Base-by-base conservation (phyloP, 2,888 invertebrate species). In the Patella caerulea region DNA sequence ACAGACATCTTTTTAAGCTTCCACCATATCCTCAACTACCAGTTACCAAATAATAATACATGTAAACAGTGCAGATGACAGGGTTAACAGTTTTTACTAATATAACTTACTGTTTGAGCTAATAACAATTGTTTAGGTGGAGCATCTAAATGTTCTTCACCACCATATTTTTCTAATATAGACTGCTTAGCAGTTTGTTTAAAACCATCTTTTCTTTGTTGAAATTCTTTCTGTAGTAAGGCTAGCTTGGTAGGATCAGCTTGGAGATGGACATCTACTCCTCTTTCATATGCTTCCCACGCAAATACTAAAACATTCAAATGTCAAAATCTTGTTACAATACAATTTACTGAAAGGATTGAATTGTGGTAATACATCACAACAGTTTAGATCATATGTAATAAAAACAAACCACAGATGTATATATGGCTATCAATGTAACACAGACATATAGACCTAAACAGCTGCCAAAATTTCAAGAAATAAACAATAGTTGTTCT, bases 231-330 rank as follows among this genome's bases (percentile, higher is more conserved):
- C 91, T 97, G 95, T 79, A 99, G 92, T 85, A 97, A 92, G 92
- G 98, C 99, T 81, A 99, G 93, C 92, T 98, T 98, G 15, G 99
- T 99, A 11, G 99, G 99, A 92, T 99, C 99, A 3, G 99, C 99
- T 84, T 99, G 94, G 78, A 98, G 94, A 81, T 92, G 90, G 12
- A 91, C 90, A 70, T 91, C 91, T 45, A 90, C 88, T 4, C 91
- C 91, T 77, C 88, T 87, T 79, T 96, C 95, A 89, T 96, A 96
- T 4, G 98, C 98, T 89, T 98, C 98, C 98, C 99, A 99, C 3
- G 98, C 98, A 94, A 99, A 99, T 89, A 97, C 91, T 92, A 86
- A 83, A 80, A 81, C 72, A 71, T 65, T 19, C 24, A 77, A 19
- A 75, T 56, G 15, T 56, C 59, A 9, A 74, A 9, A 11, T 59